phyloP scores from a whole-genome alignment of 2,888 invertebrate genomes.

The Lithosia quadra region DNA sequence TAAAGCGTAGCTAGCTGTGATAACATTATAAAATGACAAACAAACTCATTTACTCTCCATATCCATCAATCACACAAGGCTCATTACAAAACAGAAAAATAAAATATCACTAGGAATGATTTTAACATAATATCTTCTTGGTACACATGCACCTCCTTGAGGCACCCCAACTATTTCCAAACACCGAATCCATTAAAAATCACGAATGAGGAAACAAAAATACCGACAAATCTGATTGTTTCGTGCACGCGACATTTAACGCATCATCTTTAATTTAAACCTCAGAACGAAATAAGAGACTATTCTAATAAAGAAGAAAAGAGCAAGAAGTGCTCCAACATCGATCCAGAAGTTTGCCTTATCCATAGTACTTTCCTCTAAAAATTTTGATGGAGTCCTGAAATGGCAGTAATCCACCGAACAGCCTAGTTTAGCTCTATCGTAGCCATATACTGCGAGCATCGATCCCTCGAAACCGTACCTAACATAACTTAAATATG shows the following conservation, averaged over 20 bases:
- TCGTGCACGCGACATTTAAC: constrained; percentile 70
- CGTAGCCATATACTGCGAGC: constrained; percentile 96
- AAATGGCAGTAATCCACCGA: constrained; percentile 94
- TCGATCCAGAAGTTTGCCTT: constrained; percentile 93
- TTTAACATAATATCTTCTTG: constrained; percentile 40
- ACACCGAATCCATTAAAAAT: constrained; percentile 52
- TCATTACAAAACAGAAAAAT: constrained; percentile 39
- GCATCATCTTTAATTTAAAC: constrained; percentile 90
- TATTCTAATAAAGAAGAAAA: constrained; percentile 92
- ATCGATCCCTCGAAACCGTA: constrained; percentile 98
- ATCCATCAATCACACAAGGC: constrained; percentile 40
- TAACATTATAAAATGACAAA: constrained; percentile 42
- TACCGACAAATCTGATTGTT: constrained; percentile 51
- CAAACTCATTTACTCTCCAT: constrained; percentile 25
- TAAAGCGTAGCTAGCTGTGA: constrained; percentile 52
- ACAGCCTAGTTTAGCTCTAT: constrained; percentile 93
- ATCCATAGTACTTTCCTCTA: constrained; percentile 95
- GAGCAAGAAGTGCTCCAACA: constrained; percentile 92
- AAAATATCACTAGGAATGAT: constrained; percentile 49
- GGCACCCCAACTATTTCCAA: constrained; percentile 34
- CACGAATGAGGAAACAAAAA: constrained; percentile 39
- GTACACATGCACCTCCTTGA: constrained; percentile 33
- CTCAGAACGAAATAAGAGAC: constrained; percentile 94
- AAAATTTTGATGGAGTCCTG: constrained; percentile 93
- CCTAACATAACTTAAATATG: constrained; percentile 94